These are phyloP conservation scores for Brachionus asplanchnoidis DNA, from an alignment of 1,140 invertebrate species.

Conservation along the genomic window DNA sequence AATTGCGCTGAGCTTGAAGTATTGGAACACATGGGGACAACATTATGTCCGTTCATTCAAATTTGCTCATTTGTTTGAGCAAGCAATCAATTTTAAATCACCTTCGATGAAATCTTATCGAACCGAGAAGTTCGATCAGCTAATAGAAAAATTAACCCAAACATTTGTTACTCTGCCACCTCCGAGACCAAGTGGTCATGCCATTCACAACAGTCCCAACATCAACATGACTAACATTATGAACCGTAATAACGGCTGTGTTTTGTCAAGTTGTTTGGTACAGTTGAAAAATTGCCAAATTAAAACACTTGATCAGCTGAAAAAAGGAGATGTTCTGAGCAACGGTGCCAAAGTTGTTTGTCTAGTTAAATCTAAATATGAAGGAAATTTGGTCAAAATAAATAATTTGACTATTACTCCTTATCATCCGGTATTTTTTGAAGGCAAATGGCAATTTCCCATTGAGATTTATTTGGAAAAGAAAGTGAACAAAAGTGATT, in stretches of 20 bases:
- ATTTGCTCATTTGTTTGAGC: constrained; percentile 29
- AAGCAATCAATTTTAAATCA: constrained; percentile 37
- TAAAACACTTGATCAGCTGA: background rate
- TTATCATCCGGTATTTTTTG: constrained; percentile 6
- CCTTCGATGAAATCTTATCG: constrained; percentile 35
- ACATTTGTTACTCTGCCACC: constrained; percentile 13
- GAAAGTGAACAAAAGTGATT: background rate
- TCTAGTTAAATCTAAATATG: constrained; percentile 22
- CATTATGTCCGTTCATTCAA: constrained; percentile 29
- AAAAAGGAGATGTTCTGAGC: constrained; percentile 9
- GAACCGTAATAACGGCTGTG: constrained; percentile 38
- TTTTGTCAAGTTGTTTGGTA: background rate
- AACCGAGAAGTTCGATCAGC: background rate
- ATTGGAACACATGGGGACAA: constrained; percentile 21
- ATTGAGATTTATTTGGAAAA: background rate
- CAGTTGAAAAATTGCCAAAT: background rate
- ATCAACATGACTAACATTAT: constrained; percentile 22
- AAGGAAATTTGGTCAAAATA: background rate
- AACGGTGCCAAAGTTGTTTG: constrained; percentile 5
- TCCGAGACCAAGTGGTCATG: constrained; percentile 1
- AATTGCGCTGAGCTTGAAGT: background rate
- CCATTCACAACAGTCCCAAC: background rate
- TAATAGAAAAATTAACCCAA: constrained; percentile 14
- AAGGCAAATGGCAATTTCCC: constrained; percentile 15
- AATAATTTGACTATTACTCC: constrained; percentile 15